phyloP scores from a whole-genome alignment of 1,140 invertebrate genomes.

The Calosoma granatense region DNA sequence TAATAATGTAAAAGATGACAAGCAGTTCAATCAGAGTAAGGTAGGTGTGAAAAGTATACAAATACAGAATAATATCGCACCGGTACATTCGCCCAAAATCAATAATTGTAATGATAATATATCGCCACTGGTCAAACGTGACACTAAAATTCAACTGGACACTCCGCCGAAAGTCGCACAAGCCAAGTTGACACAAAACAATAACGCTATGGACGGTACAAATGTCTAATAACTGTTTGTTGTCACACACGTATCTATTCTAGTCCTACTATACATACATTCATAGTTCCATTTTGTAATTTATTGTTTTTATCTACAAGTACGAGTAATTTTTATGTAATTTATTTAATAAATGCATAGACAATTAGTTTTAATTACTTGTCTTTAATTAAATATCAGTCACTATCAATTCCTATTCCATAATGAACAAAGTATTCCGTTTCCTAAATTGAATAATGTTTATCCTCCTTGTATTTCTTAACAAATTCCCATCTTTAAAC shows the following conservation, averaged over 20 bases:
- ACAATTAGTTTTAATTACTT: no score
- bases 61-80: constrained; percentile 19
- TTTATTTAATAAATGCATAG: neutral
- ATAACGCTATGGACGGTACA: neutral
- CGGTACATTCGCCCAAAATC: constrained; percentile 28
- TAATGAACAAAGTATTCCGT: no score
- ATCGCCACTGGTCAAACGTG: constrained; percentile 26
- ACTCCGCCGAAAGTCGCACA: neutral
- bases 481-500: no score
- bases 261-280: no score
- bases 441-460: no score
- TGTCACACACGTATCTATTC: neutral
- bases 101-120: constrained; percentile 25
- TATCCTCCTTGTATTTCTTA: no score
- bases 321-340: neutral
- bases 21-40: constrained; percentile 17
- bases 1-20: neutral
- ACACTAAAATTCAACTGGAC: constrained; percentile 13
- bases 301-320: neutral
- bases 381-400: no score
- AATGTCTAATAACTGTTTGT: neutral
- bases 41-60: constrained; percentile 12
- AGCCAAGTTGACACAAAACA: constrained; percentile 1
- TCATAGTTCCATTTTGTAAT: neutral
- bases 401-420: no score